Percentiles rank a stretch among this genome's conserved stretches.
Evolutionary conservation across 2,797 vertebrate species (phyloP).

Genomic region (Pipistrellus kuhlii): DNA sequence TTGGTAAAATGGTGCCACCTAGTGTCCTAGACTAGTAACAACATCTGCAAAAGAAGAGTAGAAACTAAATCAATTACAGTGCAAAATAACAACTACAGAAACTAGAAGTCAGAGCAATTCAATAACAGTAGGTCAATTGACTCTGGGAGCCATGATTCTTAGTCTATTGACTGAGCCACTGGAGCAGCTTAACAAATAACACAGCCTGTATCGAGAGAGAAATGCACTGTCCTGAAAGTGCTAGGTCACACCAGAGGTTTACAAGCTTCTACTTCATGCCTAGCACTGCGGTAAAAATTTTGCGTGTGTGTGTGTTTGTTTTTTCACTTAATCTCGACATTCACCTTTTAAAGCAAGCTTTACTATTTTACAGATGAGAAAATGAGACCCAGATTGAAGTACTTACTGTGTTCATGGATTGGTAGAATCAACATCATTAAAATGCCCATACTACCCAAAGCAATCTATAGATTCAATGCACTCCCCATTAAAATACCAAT

Average conservation of each 20-base stretch:
- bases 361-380: conserved; percentile 31
- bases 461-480: too few relatives aligned
- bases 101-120: conserved; percentile 60
- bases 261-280: neutral
- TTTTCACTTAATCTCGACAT: neutral
- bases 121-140: conserved; percentile 67
- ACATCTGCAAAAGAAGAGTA: neutral
- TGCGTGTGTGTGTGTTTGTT: neutral
- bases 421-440: neutral
- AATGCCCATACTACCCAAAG: too few relatives aligned
- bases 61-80: conserved; percentile 62
- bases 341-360: neutral
- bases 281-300: neutral
- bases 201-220: conserved; percentile 42
- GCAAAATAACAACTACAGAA: conserved; percentile 70
- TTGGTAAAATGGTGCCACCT: conserved; percentile 74
- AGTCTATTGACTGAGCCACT: conserved; percentile 45
- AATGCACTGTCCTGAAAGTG: neutral
- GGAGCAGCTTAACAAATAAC: conserved; percentile 64
- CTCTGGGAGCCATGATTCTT: conserved; percentile 67
- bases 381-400: neutral
- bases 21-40: conserved; percentile 38
- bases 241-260: neutral
- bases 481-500: too few relatives aligned
- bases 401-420: too few relatives aligned